These are phyloP conservation scores for Acronicta psi DNA, from an alignment of 2,888 invertebrate species.

Conservation along the genomic window DNA sequence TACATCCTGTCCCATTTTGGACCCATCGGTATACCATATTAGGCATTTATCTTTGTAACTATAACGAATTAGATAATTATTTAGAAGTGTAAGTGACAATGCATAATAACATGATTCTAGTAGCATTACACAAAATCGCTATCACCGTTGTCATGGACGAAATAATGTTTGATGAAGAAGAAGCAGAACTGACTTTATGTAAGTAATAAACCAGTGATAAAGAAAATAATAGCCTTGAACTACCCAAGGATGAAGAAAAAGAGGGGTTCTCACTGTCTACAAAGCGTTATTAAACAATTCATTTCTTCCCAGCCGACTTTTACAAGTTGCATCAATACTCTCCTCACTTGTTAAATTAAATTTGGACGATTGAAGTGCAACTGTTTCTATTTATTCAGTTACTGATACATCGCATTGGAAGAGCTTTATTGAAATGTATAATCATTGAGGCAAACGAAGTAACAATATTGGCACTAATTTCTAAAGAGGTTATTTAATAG, in stretches of 20 bases:
- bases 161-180: background rate
- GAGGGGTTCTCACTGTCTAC: conserved; percentile 12
- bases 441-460: too few species aligned
- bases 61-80: too few species aligned
- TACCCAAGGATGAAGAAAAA: conserved; percentile 3
- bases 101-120: too few species aligned
- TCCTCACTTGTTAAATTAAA: conserved; percentile 8
- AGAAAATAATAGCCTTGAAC: conserved; percentile 16
- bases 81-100: too few species aligned
- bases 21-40: too few species aligned
- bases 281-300: conserved; percentile 40
- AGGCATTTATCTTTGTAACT: too few species aligned
- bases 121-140: too few species aligned
- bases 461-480: too few species aligned
- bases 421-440: conserved; percentile 7
- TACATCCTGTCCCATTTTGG: too few species aligned
- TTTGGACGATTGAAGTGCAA: conserved; percentile 11
- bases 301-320: conserved; percentile 26
- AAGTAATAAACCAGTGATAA: background rate
- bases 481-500: background rate
- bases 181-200: background rate
- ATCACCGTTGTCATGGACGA: too few species aligned
- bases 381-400: conserved; percentile 18
- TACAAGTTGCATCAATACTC: conserved; percentile 31
- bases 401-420: background rate